Base-by-base conservation (phyloP, 2,888 invertebrate species). In the Amaurobius ferox region DNA sequence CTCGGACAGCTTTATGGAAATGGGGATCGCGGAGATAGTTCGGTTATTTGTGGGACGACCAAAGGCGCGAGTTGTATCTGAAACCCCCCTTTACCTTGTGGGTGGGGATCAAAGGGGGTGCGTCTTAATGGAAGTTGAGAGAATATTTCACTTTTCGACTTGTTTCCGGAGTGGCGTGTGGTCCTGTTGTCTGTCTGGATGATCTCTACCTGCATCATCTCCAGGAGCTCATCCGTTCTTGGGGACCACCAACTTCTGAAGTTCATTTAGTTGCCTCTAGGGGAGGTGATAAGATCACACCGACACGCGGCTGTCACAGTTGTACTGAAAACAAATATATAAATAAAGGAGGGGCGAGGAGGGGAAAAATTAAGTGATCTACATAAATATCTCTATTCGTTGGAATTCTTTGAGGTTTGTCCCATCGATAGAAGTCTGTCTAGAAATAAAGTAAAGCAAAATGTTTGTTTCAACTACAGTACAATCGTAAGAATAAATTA, bases 1-100 rank as follows among this genome's bases (percentile, higher is more conserved):
- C 55, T 23, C 23, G 55, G 55, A 55, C 55, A 55, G 55, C 55
- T 55, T 55, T 55, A 55, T 55, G 55, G 55, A 55, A 55, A 55
- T 55, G 55, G 55, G 23, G 23, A 23, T 23, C 23, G 55, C 23
- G 55, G 23, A 55, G 55, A 55, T 55, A 55, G 55, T 55, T 23
- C 55, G 16, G 19, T n/a, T 55, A 23, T 23, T 55, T 55, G 19
- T n/a, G 19, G 55, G 3, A 0, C n/a, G 16, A 11, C 16, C 16
- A 11, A 44, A 23, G 19, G 16, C 23, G 23, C 55, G 3, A 23
- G 19, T 55, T n/a, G 16, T 23, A 23, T 23, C 19, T 55, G 11
- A 1, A 55, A 23, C 23, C 5, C 19, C 23, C 16, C n/a, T 44
- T 2, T 35, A 9, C 9, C 35, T 35, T 2, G 44, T 19, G 3